Evolutionary conservation across 2,888 invertebrate genomes (phyloP), one percentile per base, ranked within the genome.

Genomic region (Chrysolina americana): DNA sequence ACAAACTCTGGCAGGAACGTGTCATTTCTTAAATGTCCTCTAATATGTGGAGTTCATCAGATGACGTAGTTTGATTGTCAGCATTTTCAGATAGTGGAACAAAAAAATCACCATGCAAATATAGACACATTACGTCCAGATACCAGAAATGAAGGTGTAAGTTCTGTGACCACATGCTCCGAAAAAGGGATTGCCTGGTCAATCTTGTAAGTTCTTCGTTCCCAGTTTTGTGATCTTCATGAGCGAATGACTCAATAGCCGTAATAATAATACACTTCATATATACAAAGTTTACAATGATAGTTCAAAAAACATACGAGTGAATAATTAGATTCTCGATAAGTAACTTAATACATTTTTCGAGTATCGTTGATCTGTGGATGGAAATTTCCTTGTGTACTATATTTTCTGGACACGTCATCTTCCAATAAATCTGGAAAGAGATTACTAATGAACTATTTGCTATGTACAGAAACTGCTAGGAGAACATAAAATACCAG

Each of bases 321-420:
- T n/a, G n/a, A n/a, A n/a, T n/a, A n/a, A n/a, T n/a, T n/a, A n/a
- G n/a, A n/a, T n/a, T n/a, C n/a, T n/a, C n/a, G n/a, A n/a, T n/a
- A n/a, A n/a, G n/a, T 0, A 81, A 81, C 64, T 81, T 70, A 74
- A 85, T 86, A 0, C 81, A 79, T 0, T 84, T 59, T 68, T 87
- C 86, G n/a, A 0, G 84, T 83, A 2, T 84, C 83, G 68, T 86
- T 86, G 0, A 77, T 74, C 75, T 86, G 86, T 0, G 86, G 84
- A 21, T 84, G 81, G 71, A 86, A 86, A 11, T 70, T 59, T 0
- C 82, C 77, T 47, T 80, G n/a, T 85, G 68, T 74, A 79, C 69
- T 70, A 79, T 4, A 77, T 77, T n/a, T 77, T 78, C 65, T 76
- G 75, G 48, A 80, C 76, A 19, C 73, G 56, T 41, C 47, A 44